Percentiles rank a stretch among this genome's conserved stretches.
These are phyloP conservation scores for Sciaenops ocellatus DNA, from an alignment of 2,797 vertebrate species.

Conservation along the genomic window DNA sequence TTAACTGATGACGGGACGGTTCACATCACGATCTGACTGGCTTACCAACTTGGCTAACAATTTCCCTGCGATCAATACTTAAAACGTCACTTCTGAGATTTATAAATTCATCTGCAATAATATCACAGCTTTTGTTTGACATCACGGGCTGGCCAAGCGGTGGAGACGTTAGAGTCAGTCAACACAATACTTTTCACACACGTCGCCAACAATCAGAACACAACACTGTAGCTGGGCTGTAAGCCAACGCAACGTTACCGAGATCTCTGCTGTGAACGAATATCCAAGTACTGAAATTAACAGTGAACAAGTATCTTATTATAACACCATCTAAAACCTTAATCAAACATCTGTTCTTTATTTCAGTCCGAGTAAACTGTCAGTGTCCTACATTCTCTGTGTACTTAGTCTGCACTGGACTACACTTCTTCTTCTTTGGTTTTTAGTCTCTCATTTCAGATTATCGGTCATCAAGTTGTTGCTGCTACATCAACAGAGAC, in stretches of 20 bases:
- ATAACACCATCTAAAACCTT: not conserved
- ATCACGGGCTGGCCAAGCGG: not conserved
- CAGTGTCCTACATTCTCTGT: not conserved
- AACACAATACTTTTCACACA: slow-evolving; percentile 3
- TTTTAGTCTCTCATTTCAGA: no score
- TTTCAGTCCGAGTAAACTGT: not conserved
- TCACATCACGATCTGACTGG: not conserved
- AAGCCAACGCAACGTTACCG: not conserved
- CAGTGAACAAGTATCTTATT: not conserved
- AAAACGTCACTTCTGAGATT: slow-evolving; percentile 11
- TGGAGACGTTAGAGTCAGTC: not conserved
- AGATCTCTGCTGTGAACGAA: not conserved
- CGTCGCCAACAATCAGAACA: not conserved
- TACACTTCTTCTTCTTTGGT: not conserved
- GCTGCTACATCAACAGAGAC: slow-evolving; percentile 6
- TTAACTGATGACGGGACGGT: not conserved
- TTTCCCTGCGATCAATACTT: slow-evolving; percentile 11
- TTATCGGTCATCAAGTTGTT: not conserved
- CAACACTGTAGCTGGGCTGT: slow-evolving; percentile 1
- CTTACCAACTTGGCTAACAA: not conserved
- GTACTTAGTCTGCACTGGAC: not conserved
- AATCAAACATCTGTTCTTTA: not conserved
- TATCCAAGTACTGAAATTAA: not conserved
- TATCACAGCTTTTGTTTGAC: slow-evolving; percentile 11
- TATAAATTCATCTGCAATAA: slow-evolving; percentile 24